Conservation (phyloP, 1,140 invertebrate species). For the Heliconius melpomene region DNA sequence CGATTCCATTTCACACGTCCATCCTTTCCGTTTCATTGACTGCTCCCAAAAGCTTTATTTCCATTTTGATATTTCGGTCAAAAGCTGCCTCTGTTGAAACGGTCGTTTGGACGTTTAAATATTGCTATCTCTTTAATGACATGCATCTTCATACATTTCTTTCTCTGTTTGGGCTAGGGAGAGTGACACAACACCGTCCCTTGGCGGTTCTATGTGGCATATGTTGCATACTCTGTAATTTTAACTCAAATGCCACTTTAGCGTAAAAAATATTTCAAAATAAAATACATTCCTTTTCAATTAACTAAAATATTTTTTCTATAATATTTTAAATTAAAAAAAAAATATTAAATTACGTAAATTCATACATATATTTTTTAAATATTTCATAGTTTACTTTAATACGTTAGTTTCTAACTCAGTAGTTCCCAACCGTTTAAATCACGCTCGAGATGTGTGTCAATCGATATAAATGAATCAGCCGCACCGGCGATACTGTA, state of each 20-base stretch:
- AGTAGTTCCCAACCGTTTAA: neutral
- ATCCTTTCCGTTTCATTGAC: conserved; percentile 60
- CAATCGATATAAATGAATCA: conserved; percentile 2
- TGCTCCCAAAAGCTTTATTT: conserved; percentile 55
- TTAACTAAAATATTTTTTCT: neutral
- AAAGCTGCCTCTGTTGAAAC: conserved; percentile 15
- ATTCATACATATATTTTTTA: neutral
- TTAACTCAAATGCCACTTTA: too few relatives aligned
- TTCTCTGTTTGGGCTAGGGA: too few relatives aligned
- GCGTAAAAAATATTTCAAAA: too few relatives aligned
- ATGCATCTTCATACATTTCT: neutral
- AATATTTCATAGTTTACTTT: neutral
- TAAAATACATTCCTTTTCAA: too few relatives aligned
- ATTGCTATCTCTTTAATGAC: neutral
- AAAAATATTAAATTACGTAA: neutral
- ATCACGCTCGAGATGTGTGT: conserved; percentile 5
- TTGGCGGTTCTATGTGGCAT: too few relatives aligned
- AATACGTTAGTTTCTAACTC: neutral
- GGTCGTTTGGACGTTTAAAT: neutral
- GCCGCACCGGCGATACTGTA: neutral
- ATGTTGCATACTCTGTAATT: too few relatives aligned
- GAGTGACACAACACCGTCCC: too few relatives aligned
- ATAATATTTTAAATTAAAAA: neutral
- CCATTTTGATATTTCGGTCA: conserved; percentile 39
- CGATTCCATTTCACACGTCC: conserved; percentile 55